These are phyloP conservation scores for Vicugna pacos DNA, from an alignment of 2,113 vertebrate genomes.

Conservation along the genomic window DNA sequence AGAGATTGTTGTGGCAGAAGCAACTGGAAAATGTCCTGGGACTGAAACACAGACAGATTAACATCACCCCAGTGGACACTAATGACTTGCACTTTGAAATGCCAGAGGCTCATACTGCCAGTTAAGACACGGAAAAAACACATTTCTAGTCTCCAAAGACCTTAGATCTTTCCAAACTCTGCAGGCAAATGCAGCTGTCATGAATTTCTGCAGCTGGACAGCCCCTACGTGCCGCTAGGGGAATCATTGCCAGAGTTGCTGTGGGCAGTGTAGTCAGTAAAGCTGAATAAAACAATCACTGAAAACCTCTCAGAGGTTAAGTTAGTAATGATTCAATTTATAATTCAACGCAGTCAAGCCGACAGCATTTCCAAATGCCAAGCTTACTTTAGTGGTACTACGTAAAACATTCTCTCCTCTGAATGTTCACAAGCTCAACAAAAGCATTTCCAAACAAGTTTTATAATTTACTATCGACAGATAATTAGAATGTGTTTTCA, in stretches of 20 bases:
- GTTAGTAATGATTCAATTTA: conserved; percentile 87
- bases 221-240: conserved; percentile 85
- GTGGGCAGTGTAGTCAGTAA: conserved; percentile 85
- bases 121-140: conserved; percentile 90
- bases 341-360: conserved; percentile 87
- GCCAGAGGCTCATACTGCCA: conserved; percentile 90
- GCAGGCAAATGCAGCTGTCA: conserved; percentile 87
- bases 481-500: conserved; percentile 75
- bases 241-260: conserved; percentile 89
- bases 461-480: conserved; percentile 66
- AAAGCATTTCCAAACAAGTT: conserved; percentile 66
- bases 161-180: conserved; percentile 90
- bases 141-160: conserved; percentile 89
- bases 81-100: conserved; percentile 92
- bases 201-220: conserved; percentile 87
- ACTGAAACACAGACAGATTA: conserved; percentile 92
- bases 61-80: conserved; percentile 89
- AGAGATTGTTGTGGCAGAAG: conserved; percentile 92
- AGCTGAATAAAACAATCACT: conserved; percentile 89
- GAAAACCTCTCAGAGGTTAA: conserved; percentile 88
- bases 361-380: conserved; percentile 82
- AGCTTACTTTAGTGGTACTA: conserved; percentile 70
- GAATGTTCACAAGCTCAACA: conserved; percentile 67
- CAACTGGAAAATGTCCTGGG: conserved; percentile 92
- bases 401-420: conserved; percentile 63